Base-by-base conservation (phyloP, 2,888 invertebrate genomes). In the Dorcus hopei region DNA sequence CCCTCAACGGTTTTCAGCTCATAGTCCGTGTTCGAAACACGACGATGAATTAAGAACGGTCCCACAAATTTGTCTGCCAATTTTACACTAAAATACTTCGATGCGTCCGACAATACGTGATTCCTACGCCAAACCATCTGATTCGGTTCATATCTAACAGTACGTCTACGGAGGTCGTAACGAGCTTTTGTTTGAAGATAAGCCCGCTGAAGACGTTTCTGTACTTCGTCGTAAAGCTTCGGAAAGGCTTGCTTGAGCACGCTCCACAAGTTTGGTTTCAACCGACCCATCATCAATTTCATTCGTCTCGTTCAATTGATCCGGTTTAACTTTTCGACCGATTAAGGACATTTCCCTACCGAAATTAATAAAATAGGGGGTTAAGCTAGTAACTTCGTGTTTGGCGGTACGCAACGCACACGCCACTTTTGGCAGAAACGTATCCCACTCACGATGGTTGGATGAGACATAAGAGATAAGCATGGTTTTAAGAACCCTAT, bases 401-500 rank as follows among this genome's bases (percentile, higher is more conserved):
- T 52, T 57, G 3, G 62, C 54, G 2, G 65, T 60, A 26, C 64
- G 58, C 3, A 66, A 52, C 6, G 66, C 63, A 59, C 62, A 66
- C 8, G 57, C 59, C 9, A 67, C 23, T 40, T 61, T 53, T 7
- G 54, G 26, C 14, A 68, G 53, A 52, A 63, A 45, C 16, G 48
- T 16, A 59, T 67, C 66, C 64, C 66, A 67, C 4, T 33, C 26
- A 6, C 65, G 40, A 39, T 74, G 73, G 47, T 69, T 64, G 0
- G 62, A 60, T 0, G 33, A 48, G 1, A 72, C 61, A 49, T 65
- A 73, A 4, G 70, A 52, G 0, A 66, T 40, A 1, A 74, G 61
- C 68, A 74, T 70, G 0, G 70, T 69, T 55, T 72, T 72, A 4
- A 74, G 19, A 4, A 26, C 26, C 26, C 26, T 1, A 26, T 26